phyloP scores from a whole-genome alignment of 1,140 invertebrate genomes.

The Thrips palmi region DNA sequence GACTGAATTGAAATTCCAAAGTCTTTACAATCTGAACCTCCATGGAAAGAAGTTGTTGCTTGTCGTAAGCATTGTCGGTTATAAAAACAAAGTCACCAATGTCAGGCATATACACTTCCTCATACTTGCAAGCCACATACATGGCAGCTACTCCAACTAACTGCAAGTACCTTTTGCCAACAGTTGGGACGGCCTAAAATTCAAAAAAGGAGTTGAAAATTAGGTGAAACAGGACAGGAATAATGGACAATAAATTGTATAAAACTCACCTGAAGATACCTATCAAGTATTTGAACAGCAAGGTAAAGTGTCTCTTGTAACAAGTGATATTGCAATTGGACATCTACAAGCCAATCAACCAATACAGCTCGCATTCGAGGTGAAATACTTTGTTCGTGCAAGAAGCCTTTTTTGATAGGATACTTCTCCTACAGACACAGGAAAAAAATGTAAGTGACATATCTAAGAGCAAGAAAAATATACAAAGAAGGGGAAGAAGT shows the following conservation, averaged over 20 bases:
- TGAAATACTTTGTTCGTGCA: conserved; percentile 45
- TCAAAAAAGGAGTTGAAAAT: conserved; percentile 7
- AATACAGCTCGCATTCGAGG: conserved; percentile 73
- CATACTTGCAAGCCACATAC: conserved; percentile 87
- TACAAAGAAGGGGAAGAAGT: conserved; percentile 7
- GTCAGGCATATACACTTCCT: conserved; percentile 83
- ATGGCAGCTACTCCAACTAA: conserved; percentile 80
- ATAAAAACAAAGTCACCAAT: conserved; percentile 83
- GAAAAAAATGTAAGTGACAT: background rate
- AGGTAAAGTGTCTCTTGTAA: conserved; percentile 83
- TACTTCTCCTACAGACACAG: conserved; percentile 26
- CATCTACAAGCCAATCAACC: conserved; percentile 88
- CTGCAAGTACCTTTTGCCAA: conserved; percentile 56
- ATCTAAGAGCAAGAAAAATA: conserved; percentile 8
- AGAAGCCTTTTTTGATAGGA: conserved; percentile 37
- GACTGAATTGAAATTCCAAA: conserved; percentile 63
- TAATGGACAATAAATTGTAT: too few relatives aligned
- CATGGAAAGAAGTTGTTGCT: conserved; percentile 62
- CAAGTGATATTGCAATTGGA: conserved; percentile 73
- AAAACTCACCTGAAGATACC: conserved; percentile 72
- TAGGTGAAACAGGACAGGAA: too few relatives aligned
- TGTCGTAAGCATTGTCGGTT: conserved; percentile 74
- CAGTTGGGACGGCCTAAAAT: conserved; percentile 26
- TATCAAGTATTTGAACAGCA: conserved; percentile 73
- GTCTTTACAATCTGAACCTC: conserved; percentile 58